Conservation (phyloP, 1,140 invertebrate genomes). For the Galleria mellonella region DNA sequence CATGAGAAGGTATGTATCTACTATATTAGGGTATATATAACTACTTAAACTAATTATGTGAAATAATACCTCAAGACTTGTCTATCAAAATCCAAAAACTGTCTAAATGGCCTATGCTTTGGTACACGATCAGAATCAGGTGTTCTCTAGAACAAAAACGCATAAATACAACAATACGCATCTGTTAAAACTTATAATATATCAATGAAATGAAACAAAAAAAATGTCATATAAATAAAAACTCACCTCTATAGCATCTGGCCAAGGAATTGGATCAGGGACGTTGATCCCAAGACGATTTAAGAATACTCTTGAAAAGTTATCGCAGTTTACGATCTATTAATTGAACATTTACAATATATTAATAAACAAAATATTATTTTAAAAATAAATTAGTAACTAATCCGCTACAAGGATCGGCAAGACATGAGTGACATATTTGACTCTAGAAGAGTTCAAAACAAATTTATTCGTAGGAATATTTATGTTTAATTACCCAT, state of each 20-base stretch:
- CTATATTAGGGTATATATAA: too few species aligned
- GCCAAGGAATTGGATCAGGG: constrained; percentile 79
- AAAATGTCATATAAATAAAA: neutral
- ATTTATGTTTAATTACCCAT: too few species aligned
- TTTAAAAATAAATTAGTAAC: neutral
- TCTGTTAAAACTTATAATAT: too few species aligned
- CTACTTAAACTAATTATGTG: too few species aligned
- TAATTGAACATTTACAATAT: constrained; percentile 9
- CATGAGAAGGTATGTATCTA: too few species aligned
- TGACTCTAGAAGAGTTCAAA: too few species aligned
- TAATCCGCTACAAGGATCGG: too few species aligned
- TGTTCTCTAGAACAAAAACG: constrained; percentile 33
- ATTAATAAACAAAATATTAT: too few species aligned
- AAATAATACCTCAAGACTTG: constrained; percentile 77
- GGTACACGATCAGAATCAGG: constrained; percentile 26
- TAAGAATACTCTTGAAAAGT: constrained; percentile 89
- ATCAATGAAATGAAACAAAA: neutral
- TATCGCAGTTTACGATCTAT: constrained; percentile 87
- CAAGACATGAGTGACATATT: too few species aligned
- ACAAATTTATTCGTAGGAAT: too few species aligned
- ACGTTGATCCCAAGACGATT: constrained; percentile 89
- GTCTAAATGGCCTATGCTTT: constrained; percentile 73
- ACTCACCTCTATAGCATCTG: constrained; percentile 52
- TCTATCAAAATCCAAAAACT: constrained; percentile 86
- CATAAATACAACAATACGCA: constrained; percentile 5